These are phyloP conservation scores for Habropoda laboriosa DNA, from an alignment of 1,140 invertebrate genomes.

Conservation along the genomic window DNA sequence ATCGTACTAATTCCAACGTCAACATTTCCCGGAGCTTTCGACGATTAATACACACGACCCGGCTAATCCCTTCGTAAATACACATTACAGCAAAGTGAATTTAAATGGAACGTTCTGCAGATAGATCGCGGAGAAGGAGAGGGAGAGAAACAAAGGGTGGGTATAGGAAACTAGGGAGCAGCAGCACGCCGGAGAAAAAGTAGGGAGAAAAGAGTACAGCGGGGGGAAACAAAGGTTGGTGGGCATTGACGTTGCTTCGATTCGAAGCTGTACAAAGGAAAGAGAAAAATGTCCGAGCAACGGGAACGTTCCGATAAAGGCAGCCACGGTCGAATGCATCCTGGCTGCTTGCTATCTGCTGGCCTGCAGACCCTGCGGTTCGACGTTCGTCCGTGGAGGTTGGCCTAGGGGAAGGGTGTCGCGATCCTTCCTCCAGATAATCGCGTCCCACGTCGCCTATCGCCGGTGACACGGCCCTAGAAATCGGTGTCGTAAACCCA, in stretches of 20 bases:
- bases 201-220: not conserved
- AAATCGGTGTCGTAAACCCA: constrained; percentile 33
- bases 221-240: constrained; percentile 13
- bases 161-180: too few species aligned
- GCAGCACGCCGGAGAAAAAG: too few species aligned
- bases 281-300: constrained; percentile 43
- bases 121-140: not conserved
- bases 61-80: constrained; percentile 13
- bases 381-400: constrained; percentile 16
- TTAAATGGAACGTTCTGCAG: constrained; percentile 5
- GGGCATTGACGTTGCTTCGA: constrained; percentile 24
- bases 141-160: not conserved
- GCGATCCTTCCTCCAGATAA: constrained; percentile 35
- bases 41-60: not conserved
- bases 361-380: constrained; percentile 23
- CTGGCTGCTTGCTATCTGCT: constrained; percentile 38
- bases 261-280: constrained; percentile 36
- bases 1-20: too few species aligned
- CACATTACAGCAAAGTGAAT: constrained; percentile 11
- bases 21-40: too few species aligned
- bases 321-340: constrained; percentile 27
- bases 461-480: constrained; percentile 19
- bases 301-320: constrained; percentile 38
- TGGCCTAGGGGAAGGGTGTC: constrained; percentile 19
- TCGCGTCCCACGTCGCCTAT: constrained; percentile 14